Conservation (phyloP, 2,888 invertebrate genomes). For the Gisinianus flammeolus region DNA sequence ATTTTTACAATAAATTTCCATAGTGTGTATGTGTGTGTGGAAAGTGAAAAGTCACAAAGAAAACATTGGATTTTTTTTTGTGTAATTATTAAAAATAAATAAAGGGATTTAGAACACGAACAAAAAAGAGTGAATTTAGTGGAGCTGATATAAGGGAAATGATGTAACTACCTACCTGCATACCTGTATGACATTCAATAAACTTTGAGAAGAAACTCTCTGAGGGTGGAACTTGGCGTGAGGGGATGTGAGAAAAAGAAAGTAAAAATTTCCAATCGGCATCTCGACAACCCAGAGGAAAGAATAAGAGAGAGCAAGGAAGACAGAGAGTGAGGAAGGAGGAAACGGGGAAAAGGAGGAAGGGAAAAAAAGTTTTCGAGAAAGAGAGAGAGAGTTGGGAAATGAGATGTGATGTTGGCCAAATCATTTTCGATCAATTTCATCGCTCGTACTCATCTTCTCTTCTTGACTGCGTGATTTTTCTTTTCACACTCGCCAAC, state of each 20-base stretch:
- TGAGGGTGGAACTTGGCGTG: no score
- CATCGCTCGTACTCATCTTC: constrained; percentile 37
- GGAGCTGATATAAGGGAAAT: no score
- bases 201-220: no score
- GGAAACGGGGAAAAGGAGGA: constrained; percentile 8
- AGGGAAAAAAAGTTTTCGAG: constrained; percentile 16
- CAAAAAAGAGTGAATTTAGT: no score
- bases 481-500: constrained; percentile 45
- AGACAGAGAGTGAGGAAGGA: neutral
- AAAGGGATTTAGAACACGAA: no score
- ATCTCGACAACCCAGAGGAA: neutral
- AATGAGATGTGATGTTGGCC: constrained; percentile 32
- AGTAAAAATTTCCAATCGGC: neutral
- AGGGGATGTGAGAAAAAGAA: neutral
- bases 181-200: no score
- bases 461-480: constrained; percentile 48
- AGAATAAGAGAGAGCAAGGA: neutral
- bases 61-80: no score
- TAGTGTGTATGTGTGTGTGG: no score
- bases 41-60: no score
- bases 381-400: neutral
- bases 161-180: no score
- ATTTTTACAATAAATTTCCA: no score
- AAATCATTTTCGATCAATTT: constrained; percentile 48
- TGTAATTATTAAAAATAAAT: no score